Conservation (phyloP, 2,797 vertebrate genomes). For the Pangasius sanitwongsei region DNA sequence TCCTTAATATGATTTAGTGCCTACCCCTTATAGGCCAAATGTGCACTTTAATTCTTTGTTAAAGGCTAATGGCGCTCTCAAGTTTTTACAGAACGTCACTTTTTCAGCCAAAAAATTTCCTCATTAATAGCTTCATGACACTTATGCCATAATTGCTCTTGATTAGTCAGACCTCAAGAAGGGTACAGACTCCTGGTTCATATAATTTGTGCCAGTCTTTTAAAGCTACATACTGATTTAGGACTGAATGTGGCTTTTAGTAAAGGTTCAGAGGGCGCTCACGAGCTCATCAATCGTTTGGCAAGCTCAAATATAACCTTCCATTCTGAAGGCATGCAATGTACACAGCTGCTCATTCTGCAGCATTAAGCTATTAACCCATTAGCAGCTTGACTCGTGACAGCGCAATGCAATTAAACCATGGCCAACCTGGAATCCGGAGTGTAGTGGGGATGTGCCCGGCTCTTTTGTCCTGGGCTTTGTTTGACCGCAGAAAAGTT, state of each 20-base stretch:
- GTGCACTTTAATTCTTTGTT: slow-evolving; percentile 57
- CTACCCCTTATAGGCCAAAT: slow-evolving; percentile 47
- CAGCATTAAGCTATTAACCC: slow-evolving; percentile 61
- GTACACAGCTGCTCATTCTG: slow-evolving; percentile 52
- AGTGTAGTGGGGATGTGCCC: slow-evolving; percentile 31
- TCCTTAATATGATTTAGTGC: slow-evolving; percentile 56
- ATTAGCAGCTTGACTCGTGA: slow-evolving; percentile 49
- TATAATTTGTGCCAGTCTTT: slow-evolving; percentile 10
- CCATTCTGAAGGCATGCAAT: slow-evolving; percentile 53
- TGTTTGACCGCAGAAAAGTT: slow-evolving; percentile 19
- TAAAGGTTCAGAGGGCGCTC: slow-evolving; percentile 11
- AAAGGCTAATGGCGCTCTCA: slow-evolving; percentile 57
- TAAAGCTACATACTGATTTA: background rate
- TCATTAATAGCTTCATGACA: slow-evolving; percentile 48
- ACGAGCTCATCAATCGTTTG: slow-evolving; percentile 35
- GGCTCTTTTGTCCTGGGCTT: slow-evolving; percentile 25
- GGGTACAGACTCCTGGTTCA: slow-evolving; percentile 3
- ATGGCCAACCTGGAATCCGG: slow-evolving; percentile 5
- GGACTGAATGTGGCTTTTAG: slow-evolving; percentile 9
- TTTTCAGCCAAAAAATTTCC: slow-evolving; percentile 37
- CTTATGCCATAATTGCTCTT: slow-evolving; percentile 50
- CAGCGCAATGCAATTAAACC: slow-evolving; percentile 49
- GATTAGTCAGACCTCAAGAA: slow-evolving; percentile 49
- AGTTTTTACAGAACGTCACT: slow-evolving; percentile 53
- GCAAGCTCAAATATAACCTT: slow-evolving; percentile 42